Conservation (phyloP, 2,888 invertebrate genomes). For the Odontocerum albicorne region DNA sequence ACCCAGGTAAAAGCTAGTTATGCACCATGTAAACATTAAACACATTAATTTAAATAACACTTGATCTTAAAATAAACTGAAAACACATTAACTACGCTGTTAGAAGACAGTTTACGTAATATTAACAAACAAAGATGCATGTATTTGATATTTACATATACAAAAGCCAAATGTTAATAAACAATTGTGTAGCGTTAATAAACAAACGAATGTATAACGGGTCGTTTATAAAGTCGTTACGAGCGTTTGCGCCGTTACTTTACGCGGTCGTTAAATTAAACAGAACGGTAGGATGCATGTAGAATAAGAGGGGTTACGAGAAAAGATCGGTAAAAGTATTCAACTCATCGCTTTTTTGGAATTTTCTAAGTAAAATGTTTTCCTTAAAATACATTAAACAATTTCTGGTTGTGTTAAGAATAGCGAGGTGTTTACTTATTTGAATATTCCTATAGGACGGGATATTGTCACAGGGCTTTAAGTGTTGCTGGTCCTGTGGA, state of each 20-base stretch:
- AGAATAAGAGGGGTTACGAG: constrained; percentile 9
- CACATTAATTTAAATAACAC: neutral
- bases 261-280: constrained; percentile 23
- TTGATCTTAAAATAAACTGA: neutral
- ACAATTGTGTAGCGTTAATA: constrained; percentile 21
- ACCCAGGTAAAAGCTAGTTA: too few species aligned
- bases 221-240: constrained; percentile 35
- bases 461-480: too few species aligned
- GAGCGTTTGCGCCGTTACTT: constrained; percentile 27
- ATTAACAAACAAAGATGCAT: constrained; percentile 21
- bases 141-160: constrained; percentile 11
- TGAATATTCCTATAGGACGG: too few species aligned
- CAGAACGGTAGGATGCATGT: constrained; percentile 17
- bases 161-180: constrained; percentile 15
- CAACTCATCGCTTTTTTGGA: too few species aligned
- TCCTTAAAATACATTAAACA: too few species aligned
- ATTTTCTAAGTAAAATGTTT: too few species aligned
- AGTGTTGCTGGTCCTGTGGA: too few species aligned
- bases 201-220: constrained; percentile 25
- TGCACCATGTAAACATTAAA: too few species aligned
- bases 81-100: constrained; percentile 10
- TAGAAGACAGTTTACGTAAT: constrained; percentile 15
- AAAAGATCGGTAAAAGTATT: too few species aligned
- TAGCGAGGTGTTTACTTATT: too few species aligned
- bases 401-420: too few species aligned